Evolutionary conservation across 2,888 invertebrate species (phyloP), one percentile per base, ranked within the genome.

Genomic region (Panopea generosa): DNA sequence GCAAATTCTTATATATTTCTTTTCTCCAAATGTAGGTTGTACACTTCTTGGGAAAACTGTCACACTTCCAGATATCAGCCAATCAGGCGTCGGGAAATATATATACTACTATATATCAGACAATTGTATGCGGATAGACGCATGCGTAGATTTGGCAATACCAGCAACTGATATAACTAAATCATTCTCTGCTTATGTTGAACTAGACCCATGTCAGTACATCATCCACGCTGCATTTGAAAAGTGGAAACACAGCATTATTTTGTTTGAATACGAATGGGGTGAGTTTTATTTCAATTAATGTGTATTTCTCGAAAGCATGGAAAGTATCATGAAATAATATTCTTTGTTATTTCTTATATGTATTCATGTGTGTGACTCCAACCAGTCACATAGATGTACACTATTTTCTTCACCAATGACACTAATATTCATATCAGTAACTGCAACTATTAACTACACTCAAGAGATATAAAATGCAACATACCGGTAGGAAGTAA

Each of bases 61-160:
- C 20, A 75, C 53, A 1, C 52, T 83, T 11, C 80, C 72, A 9
- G 52, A 57, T 3, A 53, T 81, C 27, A 63, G 27, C 1, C 66
- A 81, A 40, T 33, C 56, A 2, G 55, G 57, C 14, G 50, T 83
- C 38, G 56, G 60, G 20, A 68, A 83, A 22, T 29, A 66, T 18
- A 29, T 83, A 1, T 82, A 84, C 50, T 72, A 82, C 53, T 74
- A 71, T 7, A 77, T 87, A 3, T 59, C 77, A 0, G 47, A 75
- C 6, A 69, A 84, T 33, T 87, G 87, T 60, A 77, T 87, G 68
- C 56, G 79, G 14, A 40, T 86, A 7, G 82, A 84, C 49, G 83
- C 79, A 7, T 86, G 85, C 62, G 47, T 83, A 2, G 84, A 86
- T 53, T 29, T 86, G 9, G 65, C 55, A n/a, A 56, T 82, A 1